Evolutionary conservation across 53 echinoderm and acorn worm species (phyloP).

Genomic region (Holothuria scabra): DNA sequence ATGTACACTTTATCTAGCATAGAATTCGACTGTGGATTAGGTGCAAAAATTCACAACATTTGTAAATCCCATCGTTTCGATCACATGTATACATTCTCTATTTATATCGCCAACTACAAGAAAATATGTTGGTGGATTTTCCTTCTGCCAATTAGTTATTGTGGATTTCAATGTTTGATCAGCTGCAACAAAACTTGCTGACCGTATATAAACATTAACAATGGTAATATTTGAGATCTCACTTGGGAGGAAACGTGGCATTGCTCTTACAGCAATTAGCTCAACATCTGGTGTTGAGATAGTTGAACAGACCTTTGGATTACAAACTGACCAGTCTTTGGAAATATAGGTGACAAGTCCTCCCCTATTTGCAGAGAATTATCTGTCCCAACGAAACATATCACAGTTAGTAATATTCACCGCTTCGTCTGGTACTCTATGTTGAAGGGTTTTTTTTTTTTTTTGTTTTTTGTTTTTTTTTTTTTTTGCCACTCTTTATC

Average conservation of each 20-base stretch:
- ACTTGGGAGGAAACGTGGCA: not conserved
- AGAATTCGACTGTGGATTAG: no score
- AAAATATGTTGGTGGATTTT: no score
- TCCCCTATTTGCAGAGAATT: not conserved
- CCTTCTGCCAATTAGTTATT: no score
- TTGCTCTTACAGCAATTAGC: not conserved
- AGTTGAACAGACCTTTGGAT: not conserved
- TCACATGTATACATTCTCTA: no score
- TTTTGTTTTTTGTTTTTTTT: not conserved
- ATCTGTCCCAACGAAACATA: not conserved
- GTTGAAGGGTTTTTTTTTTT: not conserved
- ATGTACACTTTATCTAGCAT: no score
- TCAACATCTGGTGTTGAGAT: not conserved
- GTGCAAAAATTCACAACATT: no score
- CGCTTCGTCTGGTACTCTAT: not conserved
- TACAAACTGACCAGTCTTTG: not conserved
- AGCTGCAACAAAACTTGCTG: not conserved
- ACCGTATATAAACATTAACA: not conserved
- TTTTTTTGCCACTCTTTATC: not conserved
- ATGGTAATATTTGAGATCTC: not conserved
- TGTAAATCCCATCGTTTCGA: no score
- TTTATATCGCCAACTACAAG: no score
- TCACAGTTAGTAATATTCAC: not conserved
- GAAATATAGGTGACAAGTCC: not conserved
- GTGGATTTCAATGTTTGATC: not conserved